phyloP scores from a whole-genome alignment of 1,140 invertebrate species.

The Drosophila erecta region DNA sequence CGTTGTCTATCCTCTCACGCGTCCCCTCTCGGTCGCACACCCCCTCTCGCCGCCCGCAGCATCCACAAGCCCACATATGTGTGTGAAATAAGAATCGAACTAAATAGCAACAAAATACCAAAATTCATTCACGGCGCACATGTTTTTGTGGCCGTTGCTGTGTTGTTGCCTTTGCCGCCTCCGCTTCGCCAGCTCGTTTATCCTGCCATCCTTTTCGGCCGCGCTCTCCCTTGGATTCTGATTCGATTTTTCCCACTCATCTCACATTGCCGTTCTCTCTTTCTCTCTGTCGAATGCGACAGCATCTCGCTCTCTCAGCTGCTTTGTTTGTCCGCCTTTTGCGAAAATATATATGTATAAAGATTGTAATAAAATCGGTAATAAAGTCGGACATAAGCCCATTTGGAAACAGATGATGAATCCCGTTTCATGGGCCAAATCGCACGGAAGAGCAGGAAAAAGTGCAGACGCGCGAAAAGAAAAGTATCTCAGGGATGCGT shows the following conservation, averaged over 20 bases:
- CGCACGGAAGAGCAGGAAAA: not conserved
- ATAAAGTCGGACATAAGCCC: slow-evolving; percentile 32
- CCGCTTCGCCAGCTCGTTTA: slow-evolving; percentile 56
- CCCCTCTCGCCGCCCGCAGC: slow-evolving; percentile 17
- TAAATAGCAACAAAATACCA: slow-evolving; percentile 29
- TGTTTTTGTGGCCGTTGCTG: slow-evolving; percentile 67
- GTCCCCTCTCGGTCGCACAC: slow-evolving; percentile 8
- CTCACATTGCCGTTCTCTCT: slow-evolving; percentile 15
- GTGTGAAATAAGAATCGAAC: not conserved
- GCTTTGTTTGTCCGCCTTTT: slow-evolving; percentile 33
- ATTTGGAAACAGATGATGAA: slow-evolving; percentile 51
- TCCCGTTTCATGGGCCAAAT: slow-evolving; percentile 11
- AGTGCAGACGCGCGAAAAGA: slow-evolving; percentile 23
- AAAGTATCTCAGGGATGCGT: slow-evolving; percentile 37
- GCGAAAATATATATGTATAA: slow-evolving; percentile 12
- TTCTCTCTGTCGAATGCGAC: slow-evolving; percentile 22
- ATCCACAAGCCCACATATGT: slow-evolving; percentile 13
- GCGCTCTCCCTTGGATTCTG: slow-evolving; percentile 59
- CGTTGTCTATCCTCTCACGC: slow-evolving; percentile 14
- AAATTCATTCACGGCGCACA: slow-evolving; percentile 54
- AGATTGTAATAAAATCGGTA: slow-evolving; percentile 34
- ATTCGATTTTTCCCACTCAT: slow-evolving; percentile 75
- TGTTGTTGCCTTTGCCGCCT: slow-evolving; percentile 49
- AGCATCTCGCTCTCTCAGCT: slow-evolving; percentile 42
- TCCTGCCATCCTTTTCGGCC: slow-evolving; percentile 68